Base-by-base conservation (phyloP, 2,797 vertebrate genomes). In the Rhinella marina region DNA sequence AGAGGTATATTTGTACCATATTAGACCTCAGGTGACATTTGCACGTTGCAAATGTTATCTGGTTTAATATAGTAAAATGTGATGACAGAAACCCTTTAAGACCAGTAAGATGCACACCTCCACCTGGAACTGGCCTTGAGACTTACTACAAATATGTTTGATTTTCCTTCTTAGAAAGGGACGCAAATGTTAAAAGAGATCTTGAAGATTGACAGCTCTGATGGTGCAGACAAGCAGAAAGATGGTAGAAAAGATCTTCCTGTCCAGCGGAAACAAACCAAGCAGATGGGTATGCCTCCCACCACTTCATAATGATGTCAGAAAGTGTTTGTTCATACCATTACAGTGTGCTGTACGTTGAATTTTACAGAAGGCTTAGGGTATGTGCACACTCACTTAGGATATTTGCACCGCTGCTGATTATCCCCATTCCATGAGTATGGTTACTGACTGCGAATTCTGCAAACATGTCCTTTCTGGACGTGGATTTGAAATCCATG, bases 151-250 rank as follows among this genome's bases (percentile, higher is more conserved):
- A 9, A n/a, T 12, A 32, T 13, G 1, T 3, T 76, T 73, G 11
- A 7, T 23, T 48, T 52, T 52, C 1, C 29, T 48, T 61, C 32
- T 86, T 88, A 99, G 98, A 99, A 99, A 92, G 98, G 98, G 91
- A 99, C 98, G 7, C 93, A 97, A 92, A 96, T 98, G 94, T 94
- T 99, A 41, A 99, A 99, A 94, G 98, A 99, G 94, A 99, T 99
- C 95, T 94, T 99, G 85, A 99, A 99, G 94, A 99, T 99, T 76
- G 98, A 99, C 91, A 89, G 94, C 59, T 91, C 95, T 61, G 95
- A 95, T 89, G 27, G 91, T 82, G 78, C 89, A 91, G 95, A 94
- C 88, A 91, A 90, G 54, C 94, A 91, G 73, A 95, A 91, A 68
- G 93, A 94, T 88, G 72, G 89, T 78, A 91, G 89, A 89, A 92